phyloP scores from a whole-genome alignment of 2,113 vertebrate species.

The human region DNA sequence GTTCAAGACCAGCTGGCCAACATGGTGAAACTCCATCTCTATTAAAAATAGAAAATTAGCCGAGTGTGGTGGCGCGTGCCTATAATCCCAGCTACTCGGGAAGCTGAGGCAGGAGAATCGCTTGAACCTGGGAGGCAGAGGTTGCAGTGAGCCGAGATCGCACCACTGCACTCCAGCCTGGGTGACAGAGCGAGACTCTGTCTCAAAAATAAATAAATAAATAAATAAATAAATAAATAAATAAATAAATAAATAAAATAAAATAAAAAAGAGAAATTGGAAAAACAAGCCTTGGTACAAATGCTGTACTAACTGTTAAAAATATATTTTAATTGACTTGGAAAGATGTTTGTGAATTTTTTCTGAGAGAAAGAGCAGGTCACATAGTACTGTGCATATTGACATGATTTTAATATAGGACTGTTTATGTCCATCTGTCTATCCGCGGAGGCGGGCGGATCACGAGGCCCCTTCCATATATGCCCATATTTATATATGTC shows the following conservation, averaged over 20 bases:
- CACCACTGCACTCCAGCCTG: too few relatives aligned
- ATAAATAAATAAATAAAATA: too few relatives aligned
- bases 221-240: rapidly evolving
- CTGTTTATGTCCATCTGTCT: not conserved
- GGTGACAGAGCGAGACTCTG: too few relatives aligned
- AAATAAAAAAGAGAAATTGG: not conserved
- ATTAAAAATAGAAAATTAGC: too few relatives aligned
- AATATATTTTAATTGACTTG: not conserved
- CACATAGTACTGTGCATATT: not conserved
- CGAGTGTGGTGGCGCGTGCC: too few relatives aligned
- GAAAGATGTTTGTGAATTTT: not conserved
- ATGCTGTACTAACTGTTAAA: not conserved
- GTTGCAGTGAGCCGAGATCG: too few relatives aligned
- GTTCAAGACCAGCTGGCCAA: too few relatives aligned
- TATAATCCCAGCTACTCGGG: too few relatives aligned
- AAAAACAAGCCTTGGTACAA: not conserved
- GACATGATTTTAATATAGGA: not conserved
- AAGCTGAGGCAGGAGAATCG: too few relatives aligned
- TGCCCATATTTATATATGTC: not conserved
- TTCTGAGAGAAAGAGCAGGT: slow-evolving; percentile 7
- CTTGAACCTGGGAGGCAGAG: too few relatives aligned
- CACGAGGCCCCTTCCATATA: not conserved
- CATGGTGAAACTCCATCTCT: too few relatives aligned
- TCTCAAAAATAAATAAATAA: too few relatives aligned
- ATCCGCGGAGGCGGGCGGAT: not conserved